These are phyloP conservation scores for Arothron firmamentum DNA, from an alignment of 2,113 vertebrate species.

Conservation along the genomic window DNA sequence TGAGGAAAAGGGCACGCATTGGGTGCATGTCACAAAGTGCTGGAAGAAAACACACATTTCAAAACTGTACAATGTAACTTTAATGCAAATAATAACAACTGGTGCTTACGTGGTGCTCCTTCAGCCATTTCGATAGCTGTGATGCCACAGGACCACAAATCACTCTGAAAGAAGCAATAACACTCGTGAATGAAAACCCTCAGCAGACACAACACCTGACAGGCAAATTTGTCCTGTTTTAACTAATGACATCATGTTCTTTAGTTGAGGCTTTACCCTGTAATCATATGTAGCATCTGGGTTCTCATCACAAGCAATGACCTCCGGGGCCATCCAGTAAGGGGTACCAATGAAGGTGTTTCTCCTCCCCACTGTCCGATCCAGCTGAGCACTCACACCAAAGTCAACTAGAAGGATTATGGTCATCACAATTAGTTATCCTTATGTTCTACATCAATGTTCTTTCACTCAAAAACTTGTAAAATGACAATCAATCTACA, in stretches of 20 bases:
- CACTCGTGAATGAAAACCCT: no score
- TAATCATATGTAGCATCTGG: conserved; percentile 98
- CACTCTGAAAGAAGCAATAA: conserved; percentile 77
- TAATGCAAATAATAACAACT: background rate
- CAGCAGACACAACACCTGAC: background rate
- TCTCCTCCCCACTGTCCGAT: conserved; percentile 92
- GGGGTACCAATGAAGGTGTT: conserved; percentile 99
- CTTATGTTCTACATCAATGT: background rate
- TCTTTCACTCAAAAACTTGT: background rate
- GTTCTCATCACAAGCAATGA: conserved; percentile 98
- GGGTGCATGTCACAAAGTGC: conserved; percentile 99
- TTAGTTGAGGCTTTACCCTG: conserved; percentile 76
- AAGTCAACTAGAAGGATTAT: conserved; percentile 84
- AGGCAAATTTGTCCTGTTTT: background rate
- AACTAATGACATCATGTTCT: background rate
- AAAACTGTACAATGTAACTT: no score
- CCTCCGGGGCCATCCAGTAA: conserved; percentile 99
- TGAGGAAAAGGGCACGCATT: conserved; percentile 98
- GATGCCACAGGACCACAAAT: conserved; percentile 97
- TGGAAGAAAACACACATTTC: conserved; percentile 51
- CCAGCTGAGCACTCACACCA: conserved; percentile 94
- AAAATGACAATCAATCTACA: background rate
- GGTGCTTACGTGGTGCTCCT: conserved; percentile 94
- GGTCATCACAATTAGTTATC: background rate
- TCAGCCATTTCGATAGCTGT: conserved; percentile 99